phyloP scores from a whole-genome alignment of 2,113 vertebrate species.

The Morphnarchus princeps region DNA sequence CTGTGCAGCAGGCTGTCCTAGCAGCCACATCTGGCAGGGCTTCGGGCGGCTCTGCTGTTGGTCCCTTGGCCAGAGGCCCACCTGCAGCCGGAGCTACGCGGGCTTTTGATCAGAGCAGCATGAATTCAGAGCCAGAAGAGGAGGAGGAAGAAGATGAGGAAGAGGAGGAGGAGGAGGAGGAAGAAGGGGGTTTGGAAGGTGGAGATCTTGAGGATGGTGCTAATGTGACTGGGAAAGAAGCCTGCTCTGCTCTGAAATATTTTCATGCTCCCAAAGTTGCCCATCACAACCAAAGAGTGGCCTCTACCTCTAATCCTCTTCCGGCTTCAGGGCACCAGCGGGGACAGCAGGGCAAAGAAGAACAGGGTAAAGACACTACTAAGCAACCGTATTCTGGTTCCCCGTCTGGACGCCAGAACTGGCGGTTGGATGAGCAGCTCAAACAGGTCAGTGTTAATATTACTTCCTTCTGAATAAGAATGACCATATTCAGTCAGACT shows the following conservation, averaged over 20 bases:
- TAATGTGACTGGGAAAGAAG: constrained; percentile 54
- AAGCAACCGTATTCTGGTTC: constrained; percentile 62
- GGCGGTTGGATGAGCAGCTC: constrained; percentile 84
- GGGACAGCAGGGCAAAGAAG: constrained; percentile 75
- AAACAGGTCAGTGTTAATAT: constrained; percentile 82
- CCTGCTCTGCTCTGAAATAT: constrained; percentile 73
- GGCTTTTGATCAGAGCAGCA: constrained; percentile 60
- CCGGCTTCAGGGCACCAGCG: constrained; percentile 19
- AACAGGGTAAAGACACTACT: constrained; percentile 79
- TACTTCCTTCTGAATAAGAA: neutral
- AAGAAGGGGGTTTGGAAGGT: constrained; percentile 63
- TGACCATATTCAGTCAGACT: fast-evolving
- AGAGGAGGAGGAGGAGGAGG: constrained; percentile 62
- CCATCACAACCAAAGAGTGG: constrained; percentile 68
- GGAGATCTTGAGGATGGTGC: constrained; percentile 59
- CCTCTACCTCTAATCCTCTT: constrained; percentile 55
- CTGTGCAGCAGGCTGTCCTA: constrained; percentile 81
- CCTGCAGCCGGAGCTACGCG: constrained; percentile 44
- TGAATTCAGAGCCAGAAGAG: constrained; percentile 80
- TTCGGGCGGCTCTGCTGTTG: constrained; percentile 52
- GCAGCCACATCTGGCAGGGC: constrained; percentile 74
- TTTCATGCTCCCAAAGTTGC: constrained; percentile 78
- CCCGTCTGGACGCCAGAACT: constrained; percentile 73
- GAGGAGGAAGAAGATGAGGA: constrained; percentile 82
- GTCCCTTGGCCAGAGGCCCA: constrained; percentile 71